Base-by-base conservation (phyloP, 2,888 invertebrate species). In the Cerastis leucographa region DNA sequence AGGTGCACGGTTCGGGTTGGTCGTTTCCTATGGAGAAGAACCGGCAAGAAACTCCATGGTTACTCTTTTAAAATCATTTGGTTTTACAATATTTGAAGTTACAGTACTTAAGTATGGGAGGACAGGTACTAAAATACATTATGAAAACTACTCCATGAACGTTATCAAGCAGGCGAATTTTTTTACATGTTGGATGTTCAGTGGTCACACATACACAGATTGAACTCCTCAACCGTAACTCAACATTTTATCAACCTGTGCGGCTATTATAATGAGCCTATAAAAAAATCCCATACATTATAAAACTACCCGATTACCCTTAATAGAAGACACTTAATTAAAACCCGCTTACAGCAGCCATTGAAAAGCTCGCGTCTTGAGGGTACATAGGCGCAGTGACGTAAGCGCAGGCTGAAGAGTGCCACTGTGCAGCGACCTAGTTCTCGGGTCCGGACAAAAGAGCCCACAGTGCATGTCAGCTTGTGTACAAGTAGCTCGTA, bases 351-450 rank as follows among this genome's bases (percentile, higher is more conserved):
- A 84, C 73, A 61, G 64, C 44, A 59, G 65, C 71, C 64, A 74
- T 85, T 85, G 77, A 83, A 81, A 69, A 61, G 49, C 61, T 62
- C 71, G 46, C 73, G 59, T 78, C 83, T 85, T 76, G 25, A 69
- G 69, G 49, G 74, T 74, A 75, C 75, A 66, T 61, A 78, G 71
- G 29, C 29, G 66, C 77, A 78, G 46, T 85, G 83, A 85, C 80
- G 86, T 81, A 75, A 76, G 79, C 79, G 44, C 79, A 67, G 22
- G 71, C 84, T 87, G 76, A 83, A 91, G 91, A 87, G 89, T 88
- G 90, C 89, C 88, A 89, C 89, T 90, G 90, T 88, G 89, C 86
- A 78, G 76, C 90, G 93, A 91, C 93, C 93, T 85, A 93, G 90
- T 84, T 93, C 72, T n/a, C 64, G 14, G 42, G n/a, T 12, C 42